These are phyloP conservation scores for Heliconius hewitsoni DNA, from an alignment of 1,140 invertebrate genomes.

Conservation along the genomic window DNA sequence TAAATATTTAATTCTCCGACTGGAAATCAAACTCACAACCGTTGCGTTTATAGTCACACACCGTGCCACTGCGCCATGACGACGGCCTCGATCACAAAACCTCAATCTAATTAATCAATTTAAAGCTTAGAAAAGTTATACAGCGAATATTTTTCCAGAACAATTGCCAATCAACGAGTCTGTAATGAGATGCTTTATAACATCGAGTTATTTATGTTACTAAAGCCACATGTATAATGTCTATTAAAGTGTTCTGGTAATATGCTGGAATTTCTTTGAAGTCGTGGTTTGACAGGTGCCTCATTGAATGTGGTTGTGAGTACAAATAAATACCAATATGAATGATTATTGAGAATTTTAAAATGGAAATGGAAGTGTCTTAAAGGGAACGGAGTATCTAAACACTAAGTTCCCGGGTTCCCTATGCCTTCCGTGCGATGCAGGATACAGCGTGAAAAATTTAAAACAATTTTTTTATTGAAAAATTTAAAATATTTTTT, in stretches of 20 bases:
- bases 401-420: not conserved
- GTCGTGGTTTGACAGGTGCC: not conserved
- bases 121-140: too few relatives aligned
- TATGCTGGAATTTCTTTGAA: not conserved
- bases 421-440: not conserved
- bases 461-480: too few relatives aligned
- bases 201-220: slow-evolving; percentile 11
- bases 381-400: not conserved
- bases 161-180: slow-evolving; percentile 16
- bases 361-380: not conserved
- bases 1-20: too few relatives aligned
- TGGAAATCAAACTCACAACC: too few relatives aligned
- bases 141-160: not conserved
- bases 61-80: too few relatives aligned
- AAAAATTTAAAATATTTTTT: too few relatives aligned
- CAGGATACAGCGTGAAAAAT: not conserved
- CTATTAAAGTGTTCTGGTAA: not conserved
- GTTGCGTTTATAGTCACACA: too few relatives aligned
- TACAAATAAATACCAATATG: not conserved
- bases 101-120: too few relatives aligned
- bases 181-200: slow-evolving; percentile 20
- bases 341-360: not conserved
- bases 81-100: too few relatives aligned
- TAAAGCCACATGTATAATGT: slow-evolving; percentile 2
- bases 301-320: not conserved